Base-by-base conservation (phyloP, 2,113 vertebrate species). In the Motacilla alba region DNA sequence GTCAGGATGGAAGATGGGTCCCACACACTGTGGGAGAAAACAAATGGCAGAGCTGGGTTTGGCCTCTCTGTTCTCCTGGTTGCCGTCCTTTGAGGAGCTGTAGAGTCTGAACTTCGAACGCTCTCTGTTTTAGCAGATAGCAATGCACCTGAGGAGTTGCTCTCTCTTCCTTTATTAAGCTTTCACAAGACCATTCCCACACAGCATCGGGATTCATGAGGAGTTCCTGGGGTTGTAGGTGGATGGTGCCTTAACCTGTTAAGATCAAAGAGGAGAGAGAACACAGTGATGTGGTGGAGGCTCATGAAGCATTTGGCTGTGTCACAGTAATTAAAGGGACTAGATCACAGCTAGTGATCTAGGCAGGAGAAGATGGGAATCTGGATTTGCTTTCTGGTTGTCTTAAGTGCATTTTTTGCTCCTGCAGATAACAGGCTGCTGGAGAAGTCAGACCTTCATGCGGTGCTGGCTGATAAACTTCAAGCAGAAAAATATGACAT, bases 361-460 rank as follows among this genome's bases (percentile, higher is more conserved):
- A 35, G 41, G 56, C 58, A 27, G 56, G 76, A n/a, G 26, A 70
- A 46, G 4, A 4, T 39, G 17, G 43, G 31, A 62, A 50, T 83
- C 73, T 83, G 64, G 33, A 56, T 87, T 94, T 92, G 28, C 31
- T 59, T 82, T 68, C 67, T 75, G 9, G 12, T 47, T 74, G 11
- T 83, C 7, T 75, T 50, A 76, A 79, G 24, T 72, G 23, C 2
- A 12, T 8, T 53, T 83, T 80, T 94, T 84, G 47, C n/a, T 44
- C 12, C 79, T 62, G 80, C 89, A 99, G 99, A 99, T 98, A 99
- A 99, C 96, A 98, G 98, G 85, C 97, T 99, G 33, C 95, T 99
- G 94, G 99, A 99, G 97, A 99, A 99, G 94, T 99, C 99, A 0
- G 99, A 99, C 94, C 97, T 99, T 74, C 99, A 99, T 91, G 96